Evolutionary conservation across 2,113 vertebrate genomes (phyloP).

Genomic region (Fulmarus glacialis): DNA sequence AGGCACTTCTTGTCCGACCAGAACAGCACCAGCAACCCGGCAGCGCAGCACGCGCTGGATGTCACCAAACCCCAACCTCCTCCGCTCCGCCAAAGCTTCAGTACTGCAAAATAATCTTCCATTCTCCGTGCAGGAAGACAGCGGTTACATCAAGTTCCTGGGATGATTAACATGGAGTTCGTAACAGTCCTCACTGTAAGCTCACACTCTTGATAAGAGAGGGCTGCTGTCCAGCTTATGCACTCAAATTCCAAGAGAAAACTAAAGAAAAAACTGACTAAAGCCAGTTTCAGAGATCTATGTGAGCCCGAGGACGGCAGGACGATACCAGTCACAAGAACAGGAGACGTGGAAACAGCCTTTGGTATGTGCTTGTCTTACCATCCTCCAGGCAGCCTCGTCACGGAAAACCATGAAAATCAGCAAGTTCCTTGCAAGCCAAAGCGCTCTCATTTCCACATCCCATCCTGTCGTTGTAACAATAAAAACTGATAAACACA

Average conservation of each 20-base stretch:
- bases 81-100: neutral
- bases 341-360: neutral
- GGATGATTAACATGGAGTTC: neutral
- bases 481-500: neutral
- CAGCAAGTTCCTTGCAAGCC: neutral
- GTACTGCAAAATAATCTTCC: neutral
- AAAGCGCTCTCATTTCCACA: neutral
- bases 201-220: neutral
- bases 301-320: neutral
- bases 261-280: neutral
- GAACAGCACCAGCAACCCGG: rapidly evolving
- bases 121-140: rapidly evolving
- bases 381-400: neutral
- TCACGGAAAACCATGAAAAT: neutral
- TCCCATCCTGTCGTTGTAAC: neutral
- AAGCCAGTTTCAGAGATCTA: neutral
- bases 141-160: neutral
- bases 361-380: rapidly evolving
- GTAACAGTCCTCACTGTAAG: neutral
- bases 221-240: neutral
- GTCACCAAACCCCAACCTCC: neutral
- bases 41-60: neutral
- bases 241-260: neutral
- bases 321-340: rapidly evolving
- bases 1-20: neutral